Percentiles rank a stretch among this genome's conserved stretches.
These are phyloP conservation scores for Cydia amplana DNA, from an alignment of 1,140 invertebrate genomes.

Conservation along the genomic window DNA sequence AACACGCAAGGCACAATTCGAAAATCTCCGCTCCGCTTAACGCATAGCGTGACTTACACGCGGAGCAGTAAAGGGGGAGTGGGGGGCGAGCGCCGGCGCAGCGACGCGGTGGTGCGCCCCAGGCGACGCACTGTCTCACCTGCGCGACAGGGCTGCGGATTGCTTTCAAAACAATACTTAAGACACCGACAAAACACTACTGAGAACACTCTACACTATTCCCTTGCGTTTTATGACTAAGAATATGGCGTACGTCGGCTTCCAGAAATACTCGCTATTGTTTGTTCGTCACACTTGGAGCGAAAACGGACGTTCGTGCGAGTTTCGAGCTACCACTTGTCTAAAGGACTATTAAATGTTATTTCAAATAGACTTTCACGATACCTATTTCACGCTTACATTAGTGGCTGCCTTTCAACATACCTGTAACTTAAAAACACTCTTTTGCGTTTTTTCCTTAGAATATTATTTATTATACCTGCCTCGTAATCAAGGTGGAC, in stretches of 20 bases:
- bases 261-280: conserved; percentile 11
- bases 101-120: conserved; percentile 51
- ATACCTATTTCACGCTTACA: conserved; percentile 6
- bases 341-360: background rate
- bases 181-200: conserved; percentile 27
- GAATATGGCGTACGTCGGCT: background rate
- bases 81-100: conserved; percentile 50
- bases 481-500: too few species aligned
- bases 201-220: conserved; percentile 9
- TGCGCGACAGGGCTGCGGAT: conserved; percentile 49
- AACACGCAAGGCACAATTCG: background rate
- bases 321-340: conserved; percentile 3
- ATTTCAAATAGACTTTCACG: conserved; percentile 6
- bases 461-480: too few species aligned
- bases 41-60: conserved; percentile 22
- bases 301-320: background rate
- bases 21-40: background rate
- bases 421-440: background rate
- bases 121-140: conserved; percentile 63
- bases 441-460: too few species aligned
- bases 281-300: conserved; percentile 8
- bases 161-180: conserved; percentile 34
- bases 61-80: conserved; percentile 18
- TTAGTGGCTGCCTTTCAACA: background rate
- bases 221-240: conserved; percentile 11